Conservation (phyloP, 2,113 vertebrate genomes). For the Daubentonia madagascariensis region DNA sequence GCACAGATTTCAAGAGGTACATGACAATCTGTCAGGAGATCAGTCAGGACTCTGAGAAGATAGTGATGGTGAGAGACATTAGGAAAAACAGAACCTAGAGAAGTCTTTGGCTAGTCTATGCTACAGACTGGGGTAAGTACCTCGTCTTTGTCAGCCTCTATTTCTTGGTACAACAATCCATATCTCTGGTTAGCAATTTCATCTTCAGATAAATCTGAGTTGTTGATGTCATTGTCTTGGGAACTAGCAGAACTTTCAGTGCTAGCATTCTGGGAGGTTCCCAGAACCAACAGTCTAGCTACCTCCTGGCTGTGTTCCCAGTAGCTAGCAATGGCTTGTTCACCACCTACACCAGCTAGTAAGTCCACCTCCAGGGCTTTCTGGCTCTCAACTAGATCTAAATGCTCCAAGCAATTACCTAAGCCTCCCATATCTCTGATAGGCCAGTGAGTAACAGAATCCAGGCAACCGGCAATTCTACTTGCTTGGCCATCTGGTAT, state of each 20-base stretch:
- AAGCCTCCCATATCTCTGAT: conserved; percentile 75
- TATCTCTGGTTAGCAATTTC: conserved; percentile 96
- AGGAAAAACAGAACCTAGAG: conserved; percentile 82
- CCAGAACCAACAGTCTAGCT: conserved; percentile 73
- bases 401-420: conserved; percentile 71
- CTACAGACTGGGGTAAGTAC: conserved; percentile 89
- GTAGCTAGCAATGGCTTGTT: conserved; percentile 56
- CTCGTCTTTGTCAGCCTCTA: conserved; percentile 95
- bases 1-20: conserved; percentile 66
- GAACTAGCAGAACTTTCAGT: conserved; percentile 82
- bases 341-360: conserved; percentile 47
- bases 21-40: conserved; percentile 64
- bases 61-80: conserved; percentile 71
- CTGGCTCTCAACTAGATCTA: conserved; percentile 50
- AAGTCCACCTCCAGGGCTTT: conserved; percentile 72
- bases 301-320: conserved; percentile 65
- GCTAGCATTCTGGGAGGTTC: conserved; percentile 82
- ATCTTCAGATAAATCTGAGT: conserved; percentile 97
- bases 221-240: conserved; percentile 91
- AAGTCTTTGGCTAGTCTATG: conserved; percentile 86
- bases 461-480: conserved; percentile 80
- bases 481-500: conserved; percentile 75
- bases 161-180: conserved; percentile 95
- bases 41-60: conserved; percentile 53
- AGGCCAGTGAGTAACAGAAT: conserved; percentile 79